phyloP scores from a whole-genome alignment of 2,797 vertebrate species.

The Eupleurogrammus muticus region DNA sequence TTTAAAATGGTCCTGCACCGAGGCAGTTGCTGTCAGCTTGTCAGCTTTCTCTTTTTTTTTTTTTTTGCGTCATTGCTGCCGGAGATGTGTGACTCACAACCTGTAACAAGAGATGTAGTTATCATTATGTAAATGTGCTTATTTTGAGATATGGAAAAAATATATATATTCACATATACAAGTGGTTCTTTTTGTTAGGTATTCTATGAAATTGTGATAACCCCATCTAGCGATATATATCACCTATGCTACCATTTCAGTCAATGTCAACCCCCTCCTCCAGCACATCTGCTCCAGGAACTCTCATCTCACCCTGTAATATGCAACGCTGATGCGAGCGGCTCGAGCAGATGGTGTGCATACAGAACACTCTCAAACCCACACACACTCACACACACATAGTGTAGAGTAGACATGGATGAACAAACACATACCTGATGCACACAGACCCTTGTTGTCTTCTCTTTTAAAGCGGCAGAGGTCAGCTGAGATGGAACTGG shows the following conservation, averaged over 20 bases:
- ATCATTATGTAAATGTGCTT: slow-evolving; percentile 1
- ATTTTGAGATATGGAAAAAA: neutral
- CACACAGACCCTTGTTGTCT: slow-evolving; percentile 38
- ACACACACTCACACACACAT: slow-evolving; percentile 24
- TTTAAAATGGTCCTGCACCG: neutral
- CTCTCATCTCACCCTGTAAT: slow-evolving; percentile 53
- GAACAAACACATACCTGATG: slow-evolving; percentile 17
- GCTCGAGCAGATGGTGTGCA: slow-evolving; percentile 62
- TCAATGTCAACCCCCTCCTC: slow-evolving; percentile 56
- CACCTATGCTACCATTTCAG: slow-evolving; percentile 54
- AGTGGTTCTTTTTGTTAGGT: slow-evolving; percentile 21
- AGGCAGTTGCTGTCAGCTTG: neutral
- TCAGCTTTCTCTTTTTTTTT: no score
- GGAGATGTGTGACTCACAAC: slow-evolving; percentile 6
- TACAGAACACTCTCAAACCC: slow-evolving; percentile 16
- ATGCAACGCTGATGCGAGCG: slow-evolving; percentile 50
- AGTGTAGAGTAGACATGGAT: neutral
- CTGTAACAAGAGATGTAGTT: slow-evolving; percentile 1
- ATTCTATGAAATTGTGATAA: slow-evolving; percentile 33
- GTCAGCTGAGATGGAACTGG: slow-evolving; percentile 23
- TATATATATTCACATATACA: neutral
- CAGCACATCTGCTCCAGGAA: slow-evolving; percentile 66
- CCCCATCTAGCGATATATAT: slow-evolving; percentile 30
- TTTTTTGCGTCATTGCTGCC: neutral
- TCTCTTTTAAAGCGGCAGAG: slow-evolving; percentile 41